These are phyloP conservation scores for Tetramorium bicarinatum DNA, from an alignment of 2,888 invertebrate genomes.

Conservation along the genomic window DNA sequence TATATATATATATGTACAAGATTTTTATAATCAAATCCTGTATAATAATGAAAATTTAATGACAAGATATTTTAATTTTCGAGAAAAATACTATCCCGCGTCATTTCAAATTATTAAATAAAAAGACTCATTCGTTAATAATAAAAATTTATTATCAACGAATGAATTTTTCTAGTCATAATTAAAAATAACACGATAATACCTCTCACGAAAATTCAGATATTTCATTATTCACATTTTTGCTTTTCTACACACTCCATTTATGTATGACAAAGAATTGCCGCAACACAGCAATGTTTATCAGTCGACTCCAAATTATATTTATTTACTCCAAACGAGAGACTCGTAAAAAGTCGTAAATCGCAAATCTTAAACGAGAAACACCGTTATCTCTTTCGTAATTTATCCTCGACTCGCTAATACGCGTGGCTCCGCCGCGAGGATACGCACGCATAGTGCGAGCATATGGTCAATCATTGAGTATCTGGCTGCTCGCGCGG, in stretches of 20 bases:
- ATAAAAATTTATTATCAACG: not conserved
- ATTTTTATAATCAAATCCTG: not conserved
- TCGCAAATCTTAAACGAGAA: not conserved
- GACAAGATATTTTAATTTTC: not conserved
- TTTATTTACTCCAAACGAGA: not conserved
- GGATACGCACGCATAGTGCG: conserved; percentile 48
- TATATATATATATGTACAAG: not conserved
- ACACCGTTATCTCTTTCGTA: not conserved
- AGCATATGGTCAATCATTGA: conserved; percentile 81
- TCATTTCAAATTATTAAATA: not conserved
- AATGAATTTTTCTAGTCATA: no score
- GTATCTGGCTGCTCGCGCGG: conserved; percentile 77
- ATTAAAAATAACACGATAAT: no score
- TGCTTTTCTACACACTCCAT: not conserved
- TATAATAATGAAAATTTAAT: not conserved
- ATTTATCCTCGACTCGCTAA: not conserved
- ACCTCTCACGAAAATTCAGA: no score
- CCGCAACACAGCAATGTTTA: not conserved
- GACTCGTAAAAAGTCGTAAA: not conserved
- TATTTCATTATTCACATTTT: no score
- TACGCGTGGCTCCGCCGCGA: not conserved
- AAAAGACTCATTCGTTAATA: not conserved
- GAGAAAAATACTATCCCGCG: not conserved
- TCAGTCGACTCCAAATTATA: not conserved
- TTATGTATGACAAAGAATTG: not conserved